Conservation (phyloP, 1,140 invertebrate genomes). For the Drosophila quadrilineata region DNA sequence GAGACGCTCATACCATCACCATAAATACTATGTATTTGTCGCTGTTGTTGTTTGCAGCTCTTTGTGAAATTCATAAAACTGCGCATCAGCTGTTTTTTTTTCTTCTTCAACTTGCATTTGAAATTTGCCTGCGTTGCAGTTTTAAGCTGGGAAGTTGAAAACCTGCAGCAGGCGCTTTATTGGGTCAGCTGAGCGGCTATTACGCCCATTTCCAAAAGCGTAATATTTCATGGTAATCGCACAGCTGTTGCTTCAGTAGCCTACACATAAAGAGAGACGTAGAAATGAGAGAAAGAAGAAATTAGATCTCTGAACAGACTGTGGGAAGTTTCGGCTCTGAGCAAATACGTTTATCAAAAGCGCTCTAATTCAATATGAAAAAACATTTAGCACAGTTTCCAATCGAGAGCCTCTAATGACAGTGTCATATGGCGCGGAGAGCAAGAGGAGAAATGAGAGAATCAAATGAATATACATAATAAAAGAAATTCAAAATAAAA, state of each 20-base stretch:
- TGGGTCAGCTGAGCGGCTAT: slow-evolving; percentile 42
- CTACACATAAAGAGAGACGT: too few species aligned
- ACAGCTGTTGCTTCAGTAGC: slow-evolving; percentile 43
- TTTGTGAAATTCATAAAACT: slow-evolving; percentile 63
- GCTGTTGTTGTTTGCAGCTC: slow-evolving; percentile 44
- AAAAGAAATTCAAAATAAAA: slow-evolving; percentile 27
- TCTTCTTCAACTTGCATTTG: too few species aligned
- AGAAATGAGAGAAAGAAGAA: neutral
- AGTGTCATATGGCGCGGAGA: slow-evolving; percentile 41
- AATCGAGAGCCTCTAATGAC: slow-evolving; percentile 42
- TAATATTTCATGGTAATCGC: slow-evolving; percentile 38
- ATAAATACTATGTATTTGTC: slow-evolving; percentile 13
- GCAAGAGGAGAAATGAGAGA: neutral
- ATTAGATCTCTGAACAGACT: slow-evolving; percentile 20
- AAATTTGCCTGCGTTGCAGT: slow-evolving; percentile 58
- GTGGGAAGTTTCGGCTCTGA: slow-evolving; percentile 61
- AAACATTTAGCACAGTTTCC: slow-evolving; percentile 69
- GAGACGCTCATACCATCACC: slow-evolving; percentile 11
- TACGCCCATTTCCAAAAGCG: slow-evolving; percentile 21
- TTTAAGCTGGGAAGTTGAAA: slow-evolving; percentile 13
- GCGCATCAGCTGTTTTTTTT: slow-evolving; percentile 72
- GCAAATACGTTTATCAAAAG: slow-evolving; percentile 52
- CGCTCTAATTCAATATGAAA: slow-evolving; percentile 60
- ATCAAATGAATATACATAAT: neutral
- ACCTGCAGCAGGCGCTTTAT: slow-evolving; percentile 45